Evolutionary conservation across 2,113 vertebrate genomes (phyloP).

Genomic region (Bos indicus): DNA sequence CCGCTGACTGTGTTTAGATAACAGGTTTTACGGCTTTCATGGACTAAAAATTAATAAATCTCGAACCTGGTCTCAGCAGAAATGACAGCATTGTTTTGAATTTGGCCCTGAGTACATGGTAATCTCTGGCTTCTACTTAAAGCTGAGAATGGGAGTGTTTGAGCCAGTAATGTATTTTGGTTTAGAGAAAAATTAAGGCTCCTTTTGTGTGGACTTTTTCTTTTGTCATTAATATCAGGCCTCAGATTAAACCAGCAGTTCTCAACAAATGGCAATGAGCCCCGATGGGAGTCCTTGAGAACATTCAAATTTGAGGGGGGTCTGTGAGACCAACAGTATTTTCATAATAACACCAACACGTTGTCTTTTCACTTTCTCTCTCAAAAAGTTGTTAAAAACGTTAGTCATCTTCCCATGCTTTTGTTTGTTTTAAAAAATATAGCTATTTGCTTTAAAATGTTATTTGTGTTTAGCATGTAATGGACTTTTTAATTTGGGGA

Average conservation of each 20-base stretch:
- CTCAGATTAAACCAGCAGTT: constrained; percentile 34
- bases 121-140: constrained; percentile 18
- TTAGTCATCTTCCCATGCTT: not conserved
- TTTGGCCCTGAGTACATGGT: not conserved
- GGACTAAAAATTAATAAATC: not conserved
- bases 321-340: constrained; percentile 19
- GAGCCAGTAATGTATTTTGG: not conserved
- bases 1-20: not conserved
- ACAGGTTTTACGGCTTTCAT: not conserved
- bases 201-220: not conserved
- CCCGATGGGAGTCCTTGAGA: not conserved
- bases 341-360: not conserved
- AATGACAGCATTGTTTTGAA: constrained; percentile 14
- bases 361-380: constrained; percentile 19
- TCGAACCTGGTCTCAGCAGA: not conserved
- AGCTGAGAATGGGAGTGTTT: not conserved
- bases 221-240: not conserved
- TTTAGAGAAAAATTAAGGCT: constrained; percentile 24
- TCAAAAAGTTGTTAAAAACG: constrained; percentile 13
- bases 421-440: constrained; percentile 22
- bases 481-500: not conserved
- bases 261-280: not conserved
- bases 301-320: not conserved
- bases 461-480: constrained; percentile 14
- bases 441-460: constrained; percentile 37